Percentiles rank a stretch among this genome's conserved stretches.
Conservation (phyloP, 2,888 invertebrate genomes). For the Dryocosmus kuriphilus region DNA sequence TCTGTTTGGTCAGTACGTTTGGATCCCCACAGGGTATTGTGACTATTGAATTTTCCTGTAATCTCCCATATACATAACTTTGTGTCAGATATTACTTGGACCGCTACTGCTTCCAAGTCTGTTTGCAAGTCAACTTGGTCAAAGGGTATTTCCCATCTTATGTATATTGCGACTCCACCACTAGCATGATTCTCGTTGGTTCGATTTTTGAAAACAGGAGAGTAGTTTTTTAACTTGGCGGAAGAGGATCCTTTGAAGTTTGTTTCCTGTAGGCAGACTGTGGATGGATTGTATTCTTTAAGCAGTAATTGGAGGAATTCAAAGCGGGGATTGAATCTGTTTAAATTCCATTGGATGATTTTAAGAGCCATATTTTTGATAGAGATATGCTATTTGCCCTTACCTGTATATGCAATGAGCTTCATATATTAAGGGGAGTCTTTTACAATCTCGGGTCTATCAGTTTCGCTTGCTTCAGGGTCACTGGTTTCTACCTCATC, state of each 20-base stretch:
- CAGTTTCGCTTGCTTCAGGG: too few species aligned
- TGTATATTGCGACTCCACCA: too few species aligned
- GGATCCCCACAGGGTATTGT: too few species aligned
- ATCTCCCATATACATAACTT: background rate
- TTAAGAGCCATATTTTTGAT: too few species aligned
- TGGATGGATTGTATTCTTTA: slow-evolving; percentile 27
- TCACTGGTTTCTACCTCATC: too few species aligned
- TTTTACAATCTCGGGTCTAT: too few species aligned
- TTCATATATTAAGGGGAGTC: too few species aligned
- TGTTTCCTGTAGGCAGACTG: slow-evolving; percentile 57
- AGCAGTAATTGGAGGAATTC: slow-evolving; percentile 53
- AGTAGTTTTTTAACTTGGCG: background rate
- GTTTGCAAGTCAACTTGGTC: background rate
- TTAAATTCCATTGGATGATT: slow-evolving; percentile 46
- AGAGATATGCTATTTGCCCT: too few species aligned
- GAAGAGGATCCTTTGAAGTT: slow-evolving; percentile 41
- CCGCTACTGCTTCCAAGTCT: background rate
- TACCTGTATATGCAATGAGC: too few species aligned
- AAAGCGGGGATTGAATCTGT: slow-evolving; percentile 42
- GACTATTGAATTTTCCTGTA: too few species aligned
- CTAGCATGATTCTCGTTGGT: background rate
- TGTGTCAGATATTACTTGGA: too few species aligned
- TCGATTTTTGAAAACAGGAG: background rate
- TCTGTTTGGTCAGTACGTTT: too few species aligned
- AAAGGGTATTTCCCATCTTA: background rate